phyloP scores from a whole-genome alignment of 2,113 vertebrate species.

The Empidonax alnorum region DNA sequence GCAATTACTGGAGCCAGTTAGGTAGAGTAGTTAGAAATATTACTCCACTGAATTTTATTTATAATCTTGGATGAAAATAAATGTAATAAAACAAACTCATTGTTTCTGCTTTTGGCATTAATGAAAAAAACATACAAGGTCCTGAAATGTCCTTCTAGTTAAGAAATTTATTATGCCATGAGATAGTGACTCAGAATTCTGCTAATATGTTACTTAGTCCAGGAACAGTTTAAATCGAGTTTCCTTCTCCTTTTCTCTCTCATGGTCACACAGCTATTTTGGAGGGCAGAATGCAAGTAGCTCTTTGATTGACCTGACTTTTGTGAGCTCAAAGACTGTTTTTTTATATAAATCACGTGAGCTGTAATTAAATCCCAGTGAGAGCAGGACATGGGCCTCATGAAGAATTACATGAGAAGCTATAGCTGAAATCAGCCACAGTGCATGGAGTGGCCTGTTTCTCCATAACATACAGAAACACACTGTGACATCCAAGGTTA shows the following conservation, averaged over 20 bases:
- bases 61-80: background rate
- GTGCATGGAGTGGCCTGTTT: background rate
- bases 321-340: background rate
- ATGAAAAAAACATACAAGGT: background rate
- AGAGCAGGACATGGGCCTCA: background rate
- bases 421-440: background rate
- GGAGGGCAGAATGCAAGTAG: background rate
- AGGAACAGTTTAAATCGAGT: background rate
- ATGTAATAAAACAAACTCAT: background rate
- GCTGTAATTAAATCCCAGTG: background rate
- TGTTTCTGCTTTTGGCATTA: background rate
- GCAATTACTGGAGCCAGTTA: background rate
- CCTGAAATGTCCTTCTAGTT: background rate
- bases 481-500: background rate
- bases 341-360: background rate
- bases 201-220: background rate
- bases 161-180: background rate
- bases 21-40: background rate
- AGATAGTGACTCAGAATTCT: background rate
- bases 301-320: background rate
- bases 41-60: background rate
- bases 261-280: background rate
- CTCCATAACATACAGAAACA: background rate
- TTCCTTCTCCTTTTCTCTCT: background rate
- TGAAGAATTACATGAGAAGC: background rate